These are phyloP conservation scores for Daboia siamensis DNA, from an alignment of 2,113 vertebrate genomes.

Conservation along the genomic window DNA sequence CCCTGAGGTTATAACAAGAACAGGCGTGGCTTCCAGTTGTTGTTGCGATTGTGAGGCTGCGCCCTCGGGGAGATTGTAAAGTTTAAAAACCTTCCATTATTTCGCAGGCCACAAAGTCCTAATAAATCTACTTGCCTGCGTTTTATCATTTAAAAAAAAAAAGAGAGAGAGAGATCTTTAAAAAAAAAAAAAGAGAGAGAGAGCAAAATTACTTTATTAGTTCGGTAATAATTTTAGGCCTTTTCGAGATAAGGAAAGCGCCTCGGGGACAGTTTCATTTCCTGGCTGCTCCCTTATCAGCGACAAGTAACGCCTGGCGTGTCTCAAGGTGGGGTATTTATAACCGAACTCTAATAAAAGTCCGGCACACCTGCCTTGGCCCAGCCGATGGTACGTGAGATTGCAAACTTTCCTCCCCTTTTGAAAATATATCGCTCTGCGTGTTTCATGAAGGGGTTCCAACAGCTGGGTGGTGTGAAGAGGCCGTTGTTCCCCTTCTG, in stretches of 20 bases:
- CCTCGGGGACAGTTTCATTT: conserved; percentile 80
- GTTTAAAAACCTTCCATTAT: conserved; percentile 31
- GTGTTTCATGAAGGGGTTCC: conserved; percentile 61
- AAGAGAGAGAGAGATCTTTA: neutral
- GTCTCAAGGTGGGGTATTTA: conserved; percentile 77
- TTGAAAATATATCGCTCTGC: conserved; percentile 41
- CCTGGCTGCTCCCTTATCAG: conserved; percentile 75
- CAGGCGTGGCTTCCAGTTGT: conserved; percentile 8
- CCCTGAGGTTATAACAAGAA: neutral
- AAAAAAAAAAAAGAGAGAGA: conserved; percentile 48
- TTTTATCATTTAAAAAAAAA: conserved; percentile 65
- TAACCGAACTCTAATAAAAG: conserved; percentile 79
- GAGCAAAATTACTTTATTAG: conserved; percentile 83
- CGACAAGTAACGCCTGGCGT: conserved; percentile 73
- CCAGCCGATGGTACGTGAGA: conserved; percentile 62
- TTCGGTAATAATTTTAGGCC: conserved; percentile 79
- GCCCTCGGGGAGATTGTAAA: conserved; percentile 16
- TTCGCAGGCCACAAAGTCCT: conserved; percentile 64
- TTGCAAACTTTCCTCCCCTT: conserved; percentile 60
- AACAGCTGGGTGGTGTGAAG: neutral
- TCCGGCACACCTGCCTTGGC: conserved; percentile 69
- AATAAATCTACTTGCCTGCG: conserved; percentile 71
- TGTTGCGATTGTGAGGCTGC: neutral
- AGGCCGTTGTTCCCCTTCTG: neutral
- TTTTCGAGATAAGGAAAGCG: conserved; percentile 79